Percentiles rank a stretch among this genome's conserved stretches.
phyloP scores from a whole-genome alignment of 2,113 vertebrate species.

The Osmerus eperlanus region DNA sequence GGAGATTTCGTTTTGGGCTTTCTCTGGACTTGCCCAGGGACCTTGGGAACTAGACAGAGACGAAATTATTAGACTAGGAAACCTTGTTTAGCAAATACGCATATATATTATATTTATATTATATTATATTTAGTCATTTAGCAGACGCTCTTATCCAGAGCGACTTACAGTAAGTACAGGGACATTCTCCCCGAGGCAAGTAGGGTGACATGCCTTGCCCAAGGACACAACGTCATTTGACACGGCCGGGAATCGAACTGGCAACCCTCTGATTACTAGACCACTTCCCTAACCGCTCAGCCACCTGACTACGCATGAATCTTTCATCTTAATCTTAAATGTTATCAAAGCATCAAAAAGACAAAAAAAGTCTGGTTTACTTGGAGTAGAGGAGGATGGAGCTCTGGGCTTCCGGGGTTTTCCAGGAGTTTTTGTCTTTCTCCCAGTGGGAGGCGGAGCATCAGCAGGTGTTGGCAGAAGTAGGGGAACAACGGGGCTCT shows the following conservation, averaged over 20 bases:
- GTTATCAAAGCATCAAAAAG: neutral
- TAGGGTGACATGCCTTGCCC: too few species aligned
- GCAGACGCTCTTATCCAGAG: too few species aligned
- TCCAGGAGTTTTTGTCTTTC: constrained; percentile 46
- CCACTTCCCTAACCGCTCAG: too few species aligned
- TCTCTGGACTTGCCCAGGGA: constrained; percentile 31
- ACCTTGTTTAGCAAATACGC: neutral
- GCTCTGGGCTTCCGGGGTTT: constrained; percentile 61
- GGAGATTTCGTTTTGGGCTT: constrained; percentile 53
- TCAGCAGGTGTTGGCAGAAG: constrained; percentile 47
- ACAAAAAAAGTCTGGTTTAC: constrained; percentile 27
- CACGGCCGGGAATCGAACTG: too few species aligned
- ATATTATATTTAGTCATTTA: too few species aligned
- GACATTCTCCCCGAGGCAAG: too few species aligned
- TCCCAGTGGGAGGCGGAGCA: constrained; percentile 15
- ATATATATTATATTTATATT: too few species aligned
- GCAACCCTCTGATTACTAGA: too few species aligned
- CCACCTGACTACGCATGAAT: neutral
- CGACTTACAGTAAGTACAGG: too few species aligned
- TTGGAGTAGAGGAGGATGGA: constrained; percentile 44
- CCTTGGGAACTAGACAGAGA: constrained; percentile 29
- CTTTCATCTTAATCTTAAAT: neutral
- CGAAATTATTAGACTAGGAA: neutral
- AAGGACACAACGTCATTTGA: too few species aligned
- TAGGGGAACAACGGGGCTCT: constrained; percentile 48